Conservation (phyloP, 2,113 vertebrate species). For the Gymnogyps californianus region DNA sequence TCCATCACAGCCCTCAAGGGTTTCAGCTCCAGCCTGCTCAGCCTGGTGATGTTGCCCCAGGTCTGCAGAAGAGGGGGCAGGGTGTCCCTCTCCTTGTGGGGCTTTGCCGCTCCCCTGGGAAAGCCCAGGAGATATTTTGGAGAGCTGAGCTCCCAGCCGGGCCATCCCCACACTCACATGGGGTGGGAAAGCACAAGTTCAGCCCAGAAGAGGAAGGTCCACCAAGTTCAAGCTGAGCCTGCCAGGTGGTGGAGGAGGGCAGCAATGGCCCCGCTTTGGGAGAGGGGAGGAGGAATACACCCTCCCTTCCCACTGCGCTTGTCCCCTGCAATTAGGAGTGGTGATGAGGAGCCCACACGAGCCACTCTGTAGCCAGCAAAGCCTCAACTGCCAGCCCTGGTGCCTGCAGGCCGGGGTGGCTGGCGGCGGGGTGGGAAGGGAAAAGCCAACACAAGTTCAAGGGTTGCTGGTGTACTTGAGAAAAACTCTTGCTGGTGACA, state of each 20-base stretch:
- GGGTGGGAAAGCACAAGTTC: not conserved
- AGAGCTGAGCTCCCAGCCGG: not conserved
- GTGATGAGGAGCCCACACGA: not conserved
- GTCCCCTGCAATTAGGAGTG: not conserved
- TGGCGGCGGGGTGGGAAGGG: not conserved
- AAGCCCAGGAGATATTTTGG: not conserved
- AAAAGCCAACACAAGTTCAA: slow-evolving; percentile 10
- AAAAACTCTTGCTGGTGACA: slow-evolving; percentile 56
- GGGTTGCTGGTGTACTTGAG: slow-evolving; percentile 36
- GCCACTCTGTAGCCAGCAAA: rapidly evolving
- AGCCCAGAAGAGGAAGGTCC: not conserved
- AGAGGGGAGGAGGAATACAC: not conserved
- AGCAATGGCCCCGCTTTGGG: rapidly evolving
- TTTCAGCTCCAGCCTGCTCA: not conserved
- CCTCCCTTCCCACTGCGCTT: rapidly evolving
- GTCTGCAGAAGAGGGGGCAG: not conserved
- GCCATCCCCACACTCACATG: not conserved
- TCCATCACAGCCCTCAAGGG: not conserved
- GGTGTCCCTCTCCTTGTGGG: not conserved
- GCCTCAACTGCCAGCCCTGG: not conserved
- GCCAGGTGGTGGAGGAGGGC: rapidly evolving
- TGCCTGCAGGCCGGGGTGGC: not conserved
- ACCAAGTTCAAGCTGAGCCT: not conserved
- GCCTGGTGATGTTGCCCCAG: not conserved
- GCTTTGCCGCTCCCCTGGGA: not conserved